Percentiles rank a stretch among this genome's conserved stretches.
Conservation (phyloP, 2,113 vertebrate genomes). For the Eulacestoma nigropectus region DNA sequence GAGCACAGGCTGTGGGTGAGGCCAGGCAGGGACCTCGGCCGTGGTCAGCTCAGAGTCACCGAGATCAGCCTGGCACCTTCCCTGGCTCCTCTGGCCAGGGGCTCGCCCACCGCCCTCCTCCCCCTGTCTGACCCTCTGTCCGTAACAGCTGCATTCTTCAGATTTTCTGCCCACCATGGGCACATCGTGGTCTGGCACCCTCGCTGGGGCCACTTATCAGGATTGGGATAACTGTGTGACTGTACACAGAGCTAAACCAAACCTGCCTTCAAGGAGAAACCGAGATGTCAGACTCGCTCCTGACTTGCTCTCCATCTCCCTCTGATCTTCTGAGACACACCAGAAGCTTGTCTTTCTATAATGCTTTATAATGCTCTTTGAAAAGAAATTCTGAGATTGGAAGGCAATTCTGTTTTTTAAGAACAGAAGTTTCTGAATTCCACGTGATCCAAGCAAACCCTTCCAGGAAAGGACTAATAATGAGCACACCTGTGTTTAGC, state of each 20-base stretch:
- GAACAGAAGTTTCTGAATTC: neutral
- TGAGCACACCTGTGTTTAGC: neutral
- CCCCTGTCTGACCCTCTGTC: neutral
- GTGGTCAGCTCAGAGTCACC: neutral
- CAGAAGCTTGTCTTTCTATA: neutral
- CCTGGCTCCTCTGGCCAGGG: neutral
- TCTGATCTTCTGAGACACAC: neutral
- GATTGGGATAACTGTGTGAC: neutral
- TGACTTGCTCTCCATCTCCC: neutral
- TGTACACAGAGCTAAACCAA: neutral
- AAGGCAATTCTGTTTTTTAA: neutral
- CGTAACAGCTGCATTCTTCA: neutral
- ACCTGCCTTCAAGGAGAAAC: neutral
- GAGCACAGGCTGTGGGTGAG: neutral
- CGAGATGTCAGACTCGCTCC: neutral
- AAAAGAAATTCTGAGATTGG: neutral
- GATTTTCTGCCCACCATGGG: neutral
- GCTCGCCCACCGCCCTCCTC: neutral
- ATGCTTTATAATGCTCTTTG: neutral
- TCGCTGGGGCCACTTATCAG: rapidly evolving
- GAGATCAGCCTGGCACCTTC: neutral
- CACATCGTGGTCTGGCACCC: rapidly evolving
- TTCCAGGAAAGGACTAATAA: neutral
- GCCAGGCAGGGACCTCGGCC: rapidly evolving
- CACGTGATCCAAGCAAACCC: neutral